Evolutionary conservation across 2,888 invertebrate genomes (phyloP).

Genomic region (Heliconius ethilla): DNA sequence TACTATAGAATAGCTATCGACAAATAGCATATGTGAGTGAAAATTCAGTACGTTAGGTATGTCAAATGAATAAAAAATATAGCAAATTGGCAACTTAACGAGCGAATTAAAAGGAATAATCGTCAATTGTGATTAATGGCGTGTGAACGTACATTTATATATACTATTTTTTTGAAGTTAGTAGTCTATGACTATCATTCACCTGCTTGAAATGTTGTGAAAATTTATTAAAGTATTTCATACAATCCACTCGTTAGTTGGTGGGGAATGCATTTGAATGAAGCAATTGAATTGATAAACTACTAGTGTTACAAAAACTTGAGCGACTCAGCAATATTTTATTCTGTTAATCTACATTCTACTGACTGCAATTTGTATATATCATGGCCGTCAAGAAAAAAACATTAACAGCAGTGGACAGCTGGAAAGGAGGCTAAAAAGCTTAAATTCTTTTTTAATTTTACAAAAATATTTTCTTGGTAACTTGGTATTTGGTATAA

Average conservation of each 20-base stretch:
- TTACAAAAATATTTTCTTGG: conserved; percentile 36
- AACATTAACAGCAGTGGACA: neutral
- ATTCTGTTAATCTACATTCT: conserved; percentile 8
- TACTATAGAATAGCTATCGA: conserved; percentile 47
- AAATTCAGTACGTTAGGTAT: conserved; percentile 59
- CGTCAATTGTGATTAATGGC: conserved; percentile 65
- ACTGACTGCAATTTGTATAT: neutral
- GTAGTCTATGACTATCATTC: conserved; percentile 50
- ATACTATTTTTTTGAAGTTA: conserved; percentile 48
- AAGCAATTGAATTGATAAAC: conserved; percentile 44
- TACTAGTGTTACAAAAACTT: conserved; percentile 22
- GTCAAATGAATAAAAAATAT: conserved; percentile 71
- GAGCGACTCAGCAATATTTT: neutral
- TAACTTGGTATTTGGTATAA: conserved; percentile 14
- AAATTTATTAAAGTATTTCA: conserved; percentile 19
- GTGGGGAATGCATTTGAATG: conserved; percentile 39
- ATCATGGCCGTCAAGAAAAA: neutral
- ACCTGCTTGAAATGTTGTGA: conserved; percentile 56
- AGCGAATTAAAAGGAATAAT: conserved; percentile 68
- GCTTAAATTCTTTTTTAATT: conserved; percentile 33
- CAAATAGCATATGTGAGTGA: conserved; percentile 50
- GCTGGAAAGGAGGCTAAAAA: neutral
- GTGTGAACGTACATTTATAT: conserved; percentile 59
- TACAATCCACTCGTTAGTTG: conserved; percentile 32
- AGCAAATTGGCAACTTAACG: conserved; percentile 65